Conservation (phyloP, 2,113 vertebrate species). For the Octodon degus region DNA sequence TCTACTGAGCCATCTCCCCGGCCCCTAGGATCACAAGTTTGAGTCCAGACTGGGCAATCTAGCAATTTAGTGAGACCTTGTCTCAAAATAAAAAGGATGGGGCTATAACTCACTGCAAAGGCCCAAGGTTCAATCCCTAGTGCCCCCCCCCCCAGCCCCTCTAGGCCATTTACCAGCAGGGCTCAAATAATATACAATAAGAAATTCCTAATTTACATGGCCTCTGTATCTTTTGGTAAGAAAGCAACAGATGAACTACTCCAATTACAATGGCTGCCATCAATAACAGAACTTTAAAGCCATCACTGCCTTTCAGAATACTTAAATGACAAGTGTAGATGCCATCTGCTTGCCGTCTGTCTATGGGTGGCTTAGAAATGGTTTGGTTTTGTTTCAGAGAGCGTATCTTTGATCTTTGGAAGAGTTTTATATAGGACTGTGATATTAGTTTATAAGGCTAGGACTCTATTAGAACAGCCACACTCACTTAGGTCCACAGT, state of each 20-base stretch:
- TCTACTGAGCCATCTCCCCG: too few species aligned
- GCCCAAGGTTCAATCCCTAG: neutral
- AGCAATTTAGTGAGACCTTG: neutral
- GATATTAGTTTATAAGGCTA: neutral
- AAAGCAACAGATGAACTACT: neutral
- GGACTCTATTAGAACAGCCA: neutral
- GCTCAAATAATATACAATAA: neutral
- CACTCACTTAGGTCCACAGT: neutral
- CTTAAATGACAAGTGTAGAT: neutral
- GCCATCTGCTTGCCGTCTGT: neutral
- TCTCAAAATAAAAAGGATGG: neutral
- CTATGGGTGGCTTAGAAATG: neutral
- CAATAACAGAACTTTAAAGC: neutral
- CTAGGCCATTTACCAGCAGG: neutral
- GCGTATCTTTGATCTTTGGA: neutral
- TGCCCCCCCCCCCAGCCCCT: too few species aligned
- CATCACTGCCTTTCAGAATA: neutral
- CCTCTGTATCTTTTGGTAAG: neutral
- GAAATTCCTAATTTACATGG: neutral
- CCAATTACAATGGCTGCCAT: neutral
- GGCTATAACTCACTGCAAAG: neutral
- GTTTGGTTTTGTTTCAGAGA: neutral
- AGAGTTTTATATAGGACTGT: neutral
- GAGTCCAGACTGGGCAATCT: neutral
- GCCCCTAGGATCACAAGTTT: neutral